Evolutionary conservation across 2,113 vertebrate species (phyloP).

Genomic region (Paedocypris sp.): DNA sequence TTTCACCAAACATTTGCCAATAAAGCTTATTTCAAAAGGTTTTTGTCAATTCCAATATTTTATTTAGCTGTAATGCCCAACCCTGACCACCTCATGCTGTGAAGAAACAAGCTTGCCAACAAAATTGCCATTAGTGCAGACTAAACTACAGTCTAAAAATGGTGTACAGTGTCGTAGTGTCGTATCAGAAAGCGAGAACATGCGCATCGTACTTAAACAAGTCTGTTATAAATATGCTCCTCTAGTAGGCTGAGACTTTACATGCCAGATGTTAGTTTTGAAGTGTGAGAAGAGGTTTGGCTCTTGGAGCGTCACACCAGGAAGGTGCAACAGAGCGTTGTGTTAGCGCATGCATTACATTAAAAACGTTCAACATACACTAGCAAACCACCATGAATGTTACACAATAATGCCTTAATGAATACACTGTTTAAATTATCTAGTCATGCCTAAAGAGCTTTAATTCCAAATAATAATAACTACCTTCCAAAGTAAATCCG

Average conservation of each 20-base stretch:
- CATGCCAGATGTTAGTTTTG: conserved; percentile 11
- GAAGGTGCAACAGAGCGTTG: neutral
- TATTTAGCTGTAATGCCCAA: neutral
- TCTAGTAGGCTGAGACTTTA: neutral
- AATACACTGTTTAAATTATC: no score
- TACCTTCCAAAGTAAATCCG: no score
- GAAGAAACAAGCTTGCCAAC: conserved; percentile 5
- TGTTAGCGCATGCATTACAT: neutral
- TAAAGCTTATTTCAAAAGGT: no score
- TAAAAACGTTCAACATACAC: neutral
- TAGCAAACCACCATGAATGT: neutral
- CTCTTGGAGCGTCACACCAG: conserved; percentile 5
- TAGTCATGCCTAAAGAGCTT: no score
- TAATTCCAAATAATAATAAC: no score
- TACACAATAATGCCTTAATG: neutral
- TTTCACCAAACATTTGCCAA: no score
- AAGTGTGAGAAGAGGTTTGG: conserved; percentile 16
- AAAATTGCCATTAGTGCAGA: conserved; percentile 20
- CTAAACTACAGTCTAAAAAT: no score
- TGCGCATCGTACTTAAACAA: neutral
- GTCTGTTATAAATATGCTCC: neutral
- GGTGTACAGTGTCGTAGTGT: no score
- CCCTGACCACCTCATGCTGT: conserved; percentile 19
- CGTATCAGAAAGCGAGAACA: no score
- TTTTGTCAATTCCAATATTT: neutral